A percentile compares a stretch with the other conserved stretches of the same genome.
phyloP scores from a whole-genome alignment of 2,797 vertebrate genomes.

The Paedocypris micromegethes region DNA sequence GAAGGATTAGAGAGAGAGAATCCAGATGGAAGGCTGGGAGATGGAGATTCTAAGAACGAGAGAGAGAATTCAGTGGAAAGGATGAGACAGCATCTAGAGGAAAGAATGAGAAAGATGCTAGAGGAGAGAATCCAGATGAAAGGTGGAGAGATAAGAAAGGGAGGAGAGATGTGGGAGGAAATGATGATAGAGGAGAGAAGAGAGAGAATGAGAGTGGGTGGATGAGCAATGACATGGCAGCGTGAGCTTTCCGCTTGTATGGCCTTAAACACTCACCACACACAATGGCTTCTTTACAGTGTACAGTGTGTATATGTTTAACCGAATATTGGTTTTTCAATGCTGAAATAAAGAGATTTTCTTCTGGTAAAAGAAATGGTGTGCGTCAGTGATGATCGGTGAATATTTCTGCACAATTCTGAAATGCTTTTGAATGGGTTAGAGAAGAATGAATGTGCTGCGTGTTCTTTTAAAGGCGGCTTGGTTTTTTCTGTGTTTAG shows the following conservation, averaged over 20 bases:
- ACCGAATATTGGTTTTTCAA: no score
- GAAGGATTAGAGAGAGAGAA: no score
- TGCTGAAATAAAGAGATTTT: no score
- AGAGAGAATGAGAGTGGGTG: conserved; percentile 25
- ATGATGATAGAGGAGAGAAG: background rate
- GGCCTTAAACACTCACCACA: conserved; percentile 1
- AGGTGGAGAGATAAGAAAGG: background rate
- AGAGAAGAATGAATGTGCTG: background rate
- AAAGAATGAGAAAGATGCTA: no score
- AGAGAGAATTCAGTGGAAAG: background rate
- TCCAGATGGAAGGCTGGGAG: conserved; percentile 2
- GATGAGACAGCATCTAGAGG: conserved; percentile 3
- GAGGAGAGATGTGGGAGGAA: conserved; percentile 11
- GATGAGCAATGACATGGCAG: conserved; percentile 32
- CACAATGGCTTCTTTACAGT: conserved; percentile 1
- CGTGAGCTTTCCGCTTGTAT: conserved; percentile 27
- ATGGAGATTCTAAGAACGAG: conserved; percentile 1
- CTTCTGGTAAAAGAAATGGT: no score
- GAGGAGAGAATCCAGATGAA: no score
- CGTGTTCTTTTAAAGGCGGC: background rate
- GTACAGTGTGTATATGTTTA: no score
- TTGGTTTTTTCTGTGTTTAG: no score
- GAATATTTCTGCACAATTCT: no score
- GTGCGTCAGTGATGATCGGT: no score
- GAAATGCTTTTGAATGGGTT: background rate